Evolutionary conservation across 2,888 invertebrate species (phyloP).

Genomic region (Therioaphis trifolii): DNA sequence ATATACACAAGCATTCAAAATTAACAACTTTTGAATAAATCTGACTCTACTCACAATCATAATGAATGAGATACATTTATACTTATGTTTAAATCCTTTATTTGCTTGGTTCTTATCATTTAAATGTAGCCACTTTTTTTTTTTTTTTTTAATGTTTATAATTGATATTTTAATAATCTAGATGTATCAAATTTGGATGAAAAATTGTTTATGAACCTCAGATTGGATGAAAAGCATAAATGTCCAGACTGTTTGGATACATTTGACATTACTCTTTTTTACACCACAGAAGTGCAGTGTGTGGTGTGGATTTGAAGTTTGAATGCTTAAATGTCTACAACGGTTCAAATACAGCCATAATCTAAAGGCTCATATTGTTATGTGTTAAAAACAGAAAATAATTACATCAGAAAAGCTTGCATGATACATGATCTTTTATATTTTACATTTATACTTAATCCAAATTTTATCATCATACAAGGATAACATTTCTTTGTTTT

Average conservation of each 20-base stretch:
- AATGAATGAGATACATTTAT: no score
- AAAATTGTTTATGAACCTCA: conserved; percentile 55
- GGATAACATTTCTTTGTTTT: background rate
- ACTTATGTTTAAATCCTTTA: background rate
- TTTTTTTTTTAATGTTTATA: background rate
- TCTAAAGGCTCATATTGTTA: conserved; percentile 22
- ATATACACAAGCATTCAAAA: no score
- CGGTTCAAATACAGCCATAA: conserved; percentile 55
- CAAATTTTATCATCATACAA: conserved; percentile 8
- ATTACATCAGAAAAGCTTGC: conserved; percentile 11
- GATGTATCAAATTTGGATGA: conserved; percentile 35
- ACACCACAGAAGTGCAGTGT: conserved; percentile 35
- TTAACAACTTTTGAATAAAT: no score
- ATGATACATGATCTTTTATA: conserved; percentile 26
- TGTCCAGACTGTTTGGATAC: conserved; percentile 58
- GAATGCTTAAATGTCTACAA: conserved; percentile 42
- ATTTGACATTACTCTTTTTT: background rate
- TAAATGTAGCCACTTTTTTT: background rate
- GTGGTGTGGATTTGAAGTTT: conserved; percentile 36
- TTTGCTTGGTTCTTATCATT: conserved; percentile 14
- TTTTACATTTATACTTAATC: conserved; percentile 31
- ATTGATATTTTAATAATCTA: conserved; percentile 16
- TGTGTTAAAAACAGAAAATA: conserved; percentile 47
- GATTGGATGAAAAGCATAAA: conserved; percentile 40
- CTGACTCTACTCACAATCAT: no score